Evolutionary conservation across 2,113 vertebrate genomes (phyloP).

Genomic region (Pelecanus crispus): DNA sequence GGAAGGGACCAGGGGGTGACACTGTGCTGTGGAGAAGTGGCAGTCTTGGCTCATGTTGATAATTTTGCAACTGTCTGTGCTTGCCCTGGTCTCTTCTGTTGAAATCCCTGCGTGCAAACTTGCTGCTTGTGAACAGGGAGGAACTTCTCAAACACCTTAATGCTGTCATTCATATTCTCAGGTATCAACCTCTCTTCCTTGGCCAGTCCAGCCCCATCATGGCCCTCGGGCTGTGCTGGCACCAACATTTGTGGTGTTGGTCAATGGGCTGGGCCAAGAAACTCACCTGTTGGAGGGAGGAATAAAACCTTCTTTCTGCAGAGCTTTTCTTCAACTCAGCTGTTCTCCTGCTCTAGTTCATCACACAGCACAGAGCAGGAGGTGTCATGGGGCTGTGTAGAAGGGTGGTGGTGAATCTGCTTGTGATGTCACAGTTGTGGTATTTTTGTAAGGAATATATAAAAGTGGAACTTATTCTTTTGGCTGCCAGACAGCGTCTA

Average conservation of each 20-base stretch:
- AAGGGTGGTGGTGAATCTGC: background rate
- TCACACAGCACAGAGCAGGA: background rate
- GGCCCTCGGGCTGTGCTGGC: background rate
- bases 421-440: background rate
- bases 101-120: background rate
- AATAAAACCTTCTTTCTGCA: background rate
- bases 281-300: background rate
- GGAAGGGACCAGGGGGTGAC: background rate
- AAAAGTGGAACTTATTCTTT: background rate
- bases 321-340: background rate
- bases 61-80: background rate
- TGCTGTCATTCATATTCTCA: background rate
- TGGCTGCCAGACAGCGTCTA: background rate
- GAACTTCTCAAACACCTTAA: background rate
- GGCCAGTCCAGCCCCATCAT: background rate
- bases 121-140: background rate
- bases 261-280: background rate
- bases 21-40: background rate
- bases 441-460: background rate
- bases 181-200: background rate
- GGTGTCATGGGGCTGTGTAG: background rate
- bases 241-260: background rate
- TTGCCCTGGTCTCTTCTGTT: background rate
- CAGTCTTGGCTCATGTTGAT: background rate
- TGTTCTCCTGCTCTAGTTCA: background rate